These are phyloP conservation scores for Oncorhynchus nerka DNA, from an alignment of 2,113 vertebrate genomes.

Conservation along the genomic window DNA sequence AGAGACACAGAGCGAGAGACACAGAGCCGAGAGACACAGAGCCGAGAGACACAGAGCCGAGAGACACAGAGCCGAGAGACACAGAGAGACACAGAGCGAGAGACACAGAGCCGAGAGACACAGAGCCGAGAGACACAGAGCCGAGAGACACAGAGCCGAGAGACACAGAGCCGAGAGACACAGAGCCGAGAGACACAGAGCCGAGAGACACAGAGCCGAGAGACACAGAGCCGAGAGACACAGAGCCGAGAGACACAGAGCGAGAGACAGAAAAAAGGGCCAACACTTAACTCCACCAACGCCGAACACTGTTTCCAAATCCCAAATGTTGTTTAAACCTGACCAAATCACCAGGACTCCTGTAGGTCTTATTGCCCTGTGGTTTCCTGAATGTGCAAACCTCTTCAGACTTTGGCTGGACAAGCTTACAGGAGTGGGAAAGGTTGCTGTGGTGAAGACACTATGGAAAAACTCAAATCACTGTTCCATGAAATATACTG, in stretches of 20 bases:
- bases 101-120: neutral
- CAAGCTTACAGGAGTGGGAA: no score
- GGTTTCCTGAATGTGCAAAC: constrained; percentile 20
- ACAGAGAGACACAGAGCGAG: neutral
- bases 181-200: neutral
- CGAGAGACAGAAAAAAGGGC: constrained; percentile 4
- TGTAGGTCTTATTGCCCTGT: constrained; percentile 22
- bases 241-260: neutral
- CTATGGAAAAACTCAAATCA: no score
- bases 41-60: no score
- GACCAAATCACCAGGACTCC: constrained; percentile 27
- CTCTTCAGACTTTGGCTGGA: constrained; percentile 9
- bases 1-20: neutral
- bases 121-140: neutral
- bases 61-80: no score
- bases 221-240: neutral
- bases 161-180: neutral
- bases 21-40: no score
- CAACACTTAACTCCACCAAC: constrained; percentile 16
- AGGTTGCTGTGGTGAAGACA: no score
- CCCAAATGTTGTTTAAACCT: constrained; percentile 36
- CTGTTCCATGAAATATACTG: no score
- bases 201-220: no score
- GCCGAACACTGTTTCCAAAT: constrained; percentile 48
- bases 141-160: neutral